Evolutionary conservation across 2,113 vertebrate genomes (phyloP).

Genomic region (Grammomys surdaster): DNA sequence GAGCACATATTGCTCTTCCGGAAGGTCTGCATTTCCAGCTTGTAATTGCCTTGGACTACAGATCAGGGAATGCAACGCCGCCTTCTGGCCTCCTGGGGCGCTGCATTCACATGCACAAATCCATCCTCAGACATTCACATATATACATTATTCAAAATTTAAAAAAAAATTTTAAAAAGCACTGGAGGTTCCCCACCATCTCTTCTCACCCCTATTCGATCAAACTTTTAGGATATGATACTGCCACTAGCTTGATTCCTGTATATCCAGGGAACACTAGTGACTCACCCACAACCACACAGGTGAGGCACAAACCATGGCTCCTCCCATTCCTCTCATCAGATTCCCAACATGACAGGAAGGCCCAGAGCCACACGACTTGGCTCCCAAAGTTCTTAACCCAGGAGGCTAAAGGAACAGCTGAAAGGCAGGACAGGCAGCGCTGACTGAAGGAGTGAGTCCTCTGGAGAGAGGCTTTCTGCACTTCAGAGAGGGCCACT

Average conservation of each 20-base stretch:
- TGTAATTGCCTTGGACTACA: background rate
- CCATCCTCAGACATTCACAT: background rate
- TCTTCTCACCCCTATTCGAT: background rate
- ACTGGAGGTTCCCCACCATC: background rate
- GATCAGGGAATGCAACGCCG: background rate
- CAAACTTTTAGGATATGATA: background rate
- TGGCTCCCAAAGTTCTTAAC: background rate
- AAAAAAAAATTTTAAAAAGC: background rate
- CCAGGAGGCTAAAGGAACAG: background rate
- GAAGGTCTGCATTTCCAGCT: background rate
- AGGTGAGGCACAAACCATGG: background rate
- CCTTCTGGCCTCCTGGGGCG: background rate
- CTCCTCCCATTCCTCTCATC: background rate
- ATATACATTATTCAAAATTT: background rate
- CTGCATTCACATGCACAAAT: background rate
- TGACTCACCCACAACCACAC: background rate
- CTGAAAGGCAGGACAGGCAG: background rate
- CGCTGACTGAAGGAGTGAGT: background rate
- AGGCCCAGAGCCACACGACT: background rate
- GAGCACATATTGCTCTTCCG: background rate
- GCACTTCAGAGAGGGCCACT: background rate
- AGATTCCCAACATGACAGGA: background rate
- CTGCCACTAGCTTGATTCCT: background rate
- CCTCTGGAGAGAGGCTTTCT: background rate
- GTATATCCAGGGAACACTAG: background rate